Base-by-base conservation (phyloP, 1,140 invertebrate genomes). In the Drosophila insularis region DNA sequence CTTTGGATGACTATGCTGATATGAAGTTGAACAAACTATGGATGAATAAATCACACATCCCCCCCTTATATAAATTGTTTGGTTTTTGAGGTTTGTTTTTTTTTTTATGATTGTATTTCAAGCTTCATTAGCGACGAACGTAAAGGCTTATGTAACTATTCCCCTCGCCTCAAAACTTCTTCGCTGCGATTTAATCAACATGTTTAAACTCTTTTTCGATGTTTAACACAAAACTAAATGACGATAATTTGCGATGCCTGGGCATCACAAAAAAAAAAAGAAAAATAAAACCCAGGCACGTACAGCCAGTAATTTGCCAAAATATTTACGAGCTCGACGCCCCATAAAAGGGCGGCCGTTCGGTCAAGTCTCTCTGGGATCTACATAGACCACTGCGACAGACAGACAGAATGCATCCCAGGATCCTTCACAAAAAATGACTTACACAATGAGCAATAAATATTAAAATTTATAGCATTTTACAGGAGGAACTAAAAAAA, bases 251-350 rank as follows among this genome's bases (percentile, higher is more conserved):
- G 71, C 67, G 65, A 6, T 37, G 23, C 31, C 31, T 35, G 35
- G 32, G 40, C 58, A 78, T 71, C 23, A 21, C 1, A 21, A 21
- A 21, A 21, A 21, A 21, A 21, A 21, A 21, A 21, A 2, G 21
- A 27, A 27, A 6, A 27, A 35, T 56, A 59, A 35, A 86, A 63
- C 63, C 79, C 63, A 13, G 63, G 82, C 84, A 89, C 82, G 82
- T 87, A 39, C 65, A 37, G 5, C 21, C 62, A 69, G 84, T 71
- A 87, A 87, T 87, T 87, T 87, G 84, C 84, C 80, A 89, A 87
- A 89, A 84, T 87, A 87, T 87, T 87, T 87, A 87, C 84, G 84
- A 87, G 80, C 73, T 50, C 67, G 59, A 87, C 84, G 76, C 79
- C 82, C 81, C 59, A 67, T 77, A 76, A 74, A 74, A 74, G 84